phyloP scores from a whole-genome alignment of 2,888 invertebrate genomes.

The Netelia virgata region DNA sequence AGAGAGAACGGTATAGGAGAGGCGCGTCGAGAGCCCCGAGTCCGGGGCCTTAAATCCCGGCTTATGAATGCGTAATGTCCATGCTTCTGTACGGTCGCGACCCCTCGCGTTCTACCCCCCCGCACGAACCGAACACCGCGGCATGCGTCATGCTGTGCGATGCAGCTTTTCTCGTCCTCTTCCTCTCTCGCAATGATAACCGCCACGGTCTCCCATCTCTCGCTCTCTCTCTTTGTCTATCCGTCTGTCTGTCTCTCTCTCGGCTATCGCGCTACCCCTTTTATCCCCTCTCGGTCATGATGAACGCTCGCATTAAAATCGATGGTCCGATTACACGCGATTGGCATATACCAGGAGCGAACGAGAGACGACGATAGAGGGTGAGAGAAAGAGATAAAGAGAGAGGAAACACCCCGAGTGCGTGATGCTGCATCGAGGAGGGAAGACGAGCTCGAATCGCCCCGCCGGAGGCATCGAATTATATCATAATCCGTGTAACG shows the following conservation, averaged over 20 bases:
- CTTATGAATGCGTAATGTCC: slow-evolving; percentile 80
- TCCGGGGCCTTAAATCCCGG: slow-evolving; percentile 78
- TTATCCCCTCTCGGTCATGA: slow-evolving; percentile 41
- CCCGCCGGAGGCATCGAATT: slow-evolving; percentile 41
- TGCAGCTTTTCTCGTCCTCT: slow-evolving; percentile 24
- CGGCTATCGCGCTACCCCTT: slow-evolving; percentile 29
- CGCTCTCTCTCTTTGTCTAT: background rate
- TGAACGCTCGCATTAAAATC: slow-evolving; percentile 70
- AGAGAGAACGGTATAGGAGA: slow-evolving; percentile 52
- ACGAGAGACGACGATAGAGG: slow-evolving; percentile 55
- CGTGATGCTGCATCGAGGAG: slow-evolving; percentile 40
- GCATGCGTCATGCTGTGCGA: slow-evolving; percentile 28
- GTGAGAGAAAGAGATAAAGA: slow-evolving; percentile 54
- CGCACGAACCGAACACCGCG: slow-evolving; percentile 43
- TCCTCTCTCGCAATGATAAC: slow-evolving; percentile 29
- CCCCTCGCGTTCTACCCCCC: slow-evolving; percentile 9
- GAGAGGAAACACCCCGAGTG: slow-evolving; percentile 10
- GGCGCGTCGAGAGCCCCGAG: slow-evolving; percentile 70
- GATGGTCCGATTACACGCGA: slow-evolving; percentile 65
- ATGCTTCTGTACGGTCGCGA: slow-evolving; percentile 46
- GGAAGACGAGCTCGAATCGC: slow-evolving; percentile 40
- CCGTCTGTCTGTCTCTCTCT: slow-evolving; percentile 2
- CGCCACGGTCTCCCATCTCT: slow-evolving; percentile 6
- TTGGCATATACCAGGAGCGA: slow-evolving; percentile 34
- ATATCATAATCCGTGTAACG: slow-evolving; percentile 51